Conservation (phyloP, 2,113 vertebrate genomes). For the Muscicapa adusta region DNA sequence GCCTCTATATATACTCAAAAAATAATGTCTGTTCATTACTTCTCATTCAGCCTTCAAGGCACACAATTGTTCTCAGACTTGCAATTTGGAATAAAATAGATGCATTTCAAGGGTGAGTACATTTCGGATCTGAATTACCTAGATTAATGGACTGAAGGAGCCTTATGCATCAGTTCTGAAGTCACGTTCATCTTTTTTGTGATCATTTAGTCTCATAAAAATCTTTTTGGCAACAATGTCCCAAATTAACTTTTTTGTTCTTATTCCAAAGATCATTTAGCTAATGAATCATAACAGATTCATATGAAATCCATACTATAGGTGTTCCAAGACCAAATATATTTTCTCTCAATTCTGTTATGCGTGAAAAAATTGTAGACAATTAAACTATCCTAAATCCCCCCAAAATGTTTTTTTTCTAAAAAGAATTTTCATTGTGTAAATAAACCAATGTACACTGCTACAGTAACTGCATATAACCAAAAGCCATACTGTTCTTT, state of each 20-base stretch:
- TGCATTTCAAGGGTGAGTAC: background rate
- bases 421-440: background rate
- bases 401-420: background rate
- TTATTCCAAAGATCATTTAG: background rate
- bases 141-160: background rate
- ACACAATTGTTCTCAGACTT: background rate
- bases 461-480: background rate
- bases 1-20: background rate
- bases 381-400: background rate
- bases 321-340: background rate
- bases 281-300: background rate
- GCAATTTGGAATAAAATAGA: background rate
- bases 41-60: background rate
- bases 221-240: background rate
- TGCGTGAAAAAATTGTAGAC: background rate
- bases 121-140: background rate
- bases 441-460: background rate
- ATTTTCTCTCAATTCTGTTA: background rate
- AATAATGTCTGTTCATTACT: background rate
- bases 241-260: background rate
- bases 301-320: background rate
- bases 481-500: background rate
- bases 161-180: background rate
- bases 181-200: background rate
- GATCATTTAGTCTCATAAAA: background rate